Evolutionary conservation across 2,113 vertebrate genomes (phyloP).

Genomic region (Actinemys pallida): DNA sequence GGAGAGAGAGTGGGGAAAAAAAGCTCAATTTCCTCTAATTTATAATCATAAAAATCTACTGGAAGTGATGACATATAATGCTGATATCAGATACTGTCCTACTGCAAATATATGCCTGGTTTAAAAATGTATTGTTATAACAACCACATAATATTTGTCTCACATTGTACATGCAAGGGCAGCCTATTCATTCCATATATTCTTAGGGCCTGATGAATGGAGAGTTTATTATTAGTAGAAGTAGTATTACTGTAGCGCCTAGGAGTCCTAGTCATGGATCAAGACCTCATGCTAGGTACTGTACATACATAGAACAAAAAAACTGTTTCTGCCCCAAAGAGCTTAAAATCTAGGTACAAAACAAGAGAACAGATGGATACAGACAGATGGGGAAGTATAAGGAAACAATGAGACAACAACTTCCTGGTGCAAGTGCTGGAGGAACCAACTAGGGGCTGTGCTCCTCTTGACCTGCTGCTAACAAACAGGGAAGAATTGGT

Average conservation of each 20-base stretch:
- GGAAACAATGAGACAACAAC: conserved; percentile 3
- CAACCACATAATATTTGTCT: neutral
- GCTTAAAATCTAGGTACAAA: conserved; percentile 29
- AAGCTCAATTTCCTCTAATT: neutral
- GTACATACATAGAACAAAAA: conserved; percentile 15
- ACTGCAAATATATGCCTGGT: neutral
- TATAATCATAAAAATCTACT: neutral
- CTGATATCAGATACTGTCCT: neutral
- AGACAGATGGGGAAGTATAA: neutral
- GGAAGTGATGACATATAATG: neutral
- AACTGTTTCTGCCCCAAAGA: neutral
- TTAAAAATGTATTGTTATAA: neutral
- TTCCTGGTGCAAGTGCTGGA: too few species aligned
- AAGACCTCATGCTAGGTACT: neutral
- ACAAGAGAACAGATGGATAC: conserved; percentile 3
- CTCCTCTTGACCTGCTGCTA: too few species aligned
- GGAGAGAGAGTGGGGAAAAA: neutral
- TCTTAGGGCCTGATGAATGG: neutral
- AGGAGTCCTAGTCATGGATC: neutral
- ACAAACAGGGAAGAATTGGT: too few species aligned
- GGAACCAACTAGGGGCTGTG: too few species aligned
- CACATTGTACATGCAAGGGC: neutral
- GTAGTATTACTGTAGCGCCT: neutral
- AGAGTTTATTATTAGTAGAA: neutral
- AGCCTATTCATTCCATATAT: neutral